phyloP scores from a whole-genome alignment of 2,113 vertebrate genomes.

The Reinhardtius hippoglossoides region DNA sequence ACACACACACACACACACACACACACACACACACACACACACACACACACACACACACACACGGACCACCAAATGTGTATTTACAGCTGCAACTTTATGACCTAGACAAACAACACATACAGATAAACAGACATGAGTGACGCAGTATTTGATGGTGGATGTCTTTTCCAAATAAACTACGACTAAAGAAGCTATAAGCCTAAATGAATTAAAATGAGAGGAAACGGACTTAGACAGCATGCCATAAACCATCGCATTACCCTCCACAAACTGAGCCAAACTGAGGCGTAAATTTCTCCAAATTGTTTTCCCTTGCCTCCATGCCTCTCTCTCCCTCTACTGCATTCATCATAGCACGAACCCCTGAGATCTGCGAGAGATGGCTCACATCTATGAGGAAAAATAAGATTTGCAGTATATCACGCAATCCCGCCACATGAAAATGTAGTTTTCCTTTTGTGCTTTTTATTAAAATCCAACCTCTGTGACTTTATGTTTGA shows the following conservation, averaged over 20 bases:
- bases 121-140: conserved; percentile 44
- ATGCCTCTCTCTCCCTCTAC: conserved; percentile 1
- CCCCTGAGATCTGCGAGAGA: conserved; percentile 44
- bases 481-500: conserved; percentile 14
- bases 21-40: neutral
- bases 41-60: conserved; percentile 20
- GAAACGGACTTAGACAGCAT: conserved; percentile 68
- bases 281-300: conserved; percentile 65
- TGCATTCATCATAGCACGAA: conserved; percentile 46
- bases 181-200: conserved; percentile 29
- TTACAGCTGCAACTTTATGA: conserved; percentile 54
- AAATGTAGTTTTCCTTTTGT: conserved; percentile 40
- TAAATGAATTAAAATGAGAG: conserved; percentile 59
- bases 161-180: conserved; percentile 54
- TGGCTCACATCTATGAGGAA: conserved; percentile 38
- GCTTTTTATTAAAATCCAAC: conserved; percentile 12
- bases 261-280: conserved; percentile 58
- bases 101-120: conserved; percentile 40
- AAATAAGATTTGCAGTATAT: conserved; percentile 41
- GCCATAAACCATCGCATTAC: conserved; percentile 68
- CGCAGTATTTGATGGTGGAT: conserved; percentile 14
- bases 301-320: conserved; percentile 63
- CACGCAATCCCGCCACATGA: conserved; percentile 15
- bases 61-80: conserved; percentile 55
- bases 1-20: conserved; percentile 20